phyloP scores from a whole-genome alignment of 2,797 vertebrate genomes.

The Megaceryle alcyon region DNA sequence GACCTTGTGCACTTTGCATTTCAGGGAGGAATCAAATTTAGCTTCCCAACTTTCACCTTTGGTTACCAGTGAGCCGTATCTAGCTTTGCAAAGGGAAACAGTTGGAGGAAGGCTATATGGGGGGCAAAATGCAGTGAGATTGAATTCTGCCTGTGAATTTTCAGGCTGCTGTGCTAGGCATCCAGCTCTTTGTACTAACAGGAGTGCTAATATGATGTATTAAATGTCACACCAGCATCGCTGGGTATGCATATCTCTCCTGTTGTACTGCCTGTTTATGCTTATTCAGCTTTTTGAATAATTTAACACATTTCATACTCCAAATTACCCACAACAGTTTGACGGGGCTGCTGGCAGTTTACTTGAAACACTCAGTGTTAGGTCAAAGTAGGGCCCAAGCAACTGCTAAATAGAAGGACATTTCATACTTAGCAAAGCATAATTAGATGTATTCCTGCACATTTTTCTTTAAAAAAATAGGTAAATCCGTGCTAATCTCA shows the following conservation, averaged over 20 bases:
- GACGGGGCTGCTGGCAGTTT: slow-evolving; percentile 86
- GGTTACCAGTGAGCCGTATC: not conserved
- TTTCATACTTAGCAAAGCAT: slow-evolving; percentile 78
- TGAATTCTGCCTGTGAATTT: not conserved
- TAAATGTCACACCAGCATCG: slow-evolving; percentile 87
- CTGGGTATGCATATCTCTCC: slow-evolving; percentile 86
- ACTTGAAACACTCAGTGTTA: slow-evolving; percentile 82
- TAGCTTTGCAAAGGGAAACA: not conserved
- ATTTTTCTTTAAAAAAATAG: slow-evolving; percentile 36
- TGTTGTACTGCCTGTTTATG: slow-evolving; percentile 86
- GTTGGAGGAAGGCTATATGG: not conserved
- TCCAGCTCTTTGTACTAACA: slow-evolving; percentile 69
- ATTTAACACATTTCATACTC: slow-evolving; percentile 90
- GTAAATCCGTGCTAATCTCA: slow-evolving; percentile 4
- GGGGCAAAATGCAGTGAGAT: not conserved
- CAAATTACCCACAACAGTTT: slow-evolving; percentile 91
- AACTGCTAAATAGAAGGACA: slow-evolving; percentile 82
- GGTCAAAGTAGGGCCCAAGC: slow-evolving; percentile 82
- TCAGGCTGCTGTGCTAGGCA: slow-evolving; percentile 46
- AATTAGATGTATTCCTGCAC: slow-evolving; percentile 74
- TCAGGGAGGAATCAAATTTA: slow-evolving; percentile 8
- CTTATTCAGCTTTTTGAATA: slow-evolving; percentile 96
- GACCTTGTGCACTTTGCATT: not conserved
- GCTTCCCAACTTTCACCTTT: slow-evolving; percentile 18
- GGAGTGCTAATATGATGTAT: slow-evolving; percentile 89